phyloP scores from a whole-genome alignment of 1,140 invertebrate genomes.

The Bombus balteatus region DNA sequence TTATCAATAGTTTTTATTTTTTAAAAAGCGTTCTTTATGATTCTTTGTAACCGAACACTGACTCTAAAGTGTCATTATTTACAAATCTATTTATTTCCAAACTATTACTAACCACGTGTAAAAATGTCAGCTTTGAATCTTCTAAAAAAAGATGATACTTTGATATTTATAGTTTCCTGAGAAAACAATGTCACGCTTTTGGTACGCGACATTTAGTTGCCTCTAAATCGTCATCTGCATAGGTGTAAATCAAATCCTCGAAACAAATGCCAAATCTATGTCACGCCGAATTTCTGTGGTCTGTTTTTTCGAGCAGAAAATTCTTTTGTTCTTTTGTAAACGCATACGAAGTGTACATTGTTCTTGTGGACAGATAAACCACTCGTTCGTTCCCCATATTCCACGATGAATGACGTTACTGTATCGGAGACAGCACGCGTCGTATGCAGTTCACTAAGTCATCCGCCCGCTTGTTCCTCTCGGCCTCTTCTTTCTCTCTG shows the following conservation, averaged over 20 bases:
- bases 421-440: constrained; percentile 29
- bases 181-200: not conserved
- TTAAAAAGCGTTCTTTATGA: no score
- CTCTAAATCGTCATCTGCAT: not conserved
- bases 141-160: not conserved
- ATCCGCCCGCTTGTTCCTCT: constrained; percentile 26
- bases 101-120: not conserved
- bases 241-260: not conserved
- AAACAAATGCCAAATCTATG: not conserved
- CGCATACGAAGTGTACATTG: constrained; percentile 33
- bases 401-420: constrained; percentile 47
- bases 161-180: not conserved
- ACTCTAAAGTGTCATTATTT: no score
- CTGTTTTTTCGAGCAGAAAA: not conserved
- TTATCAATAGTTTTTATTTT: no score
- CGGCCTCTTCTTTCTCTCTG: not conserved
- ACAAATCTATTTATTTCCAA: not conserved
- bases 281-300: not conserved
- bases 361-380: constrained; percentile 52
- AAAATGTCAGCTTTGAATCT: not conserved
- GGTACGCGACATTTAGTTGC: not conserved
- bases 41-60: no score
- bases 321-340: not conserved
- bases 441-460: constrained; percentile 24
- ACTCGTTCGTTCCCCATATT: constrained; percentile 21